Conservation (phyloP, 2,113 vertebrate species). For the Maccullochella peelii region DNA sequence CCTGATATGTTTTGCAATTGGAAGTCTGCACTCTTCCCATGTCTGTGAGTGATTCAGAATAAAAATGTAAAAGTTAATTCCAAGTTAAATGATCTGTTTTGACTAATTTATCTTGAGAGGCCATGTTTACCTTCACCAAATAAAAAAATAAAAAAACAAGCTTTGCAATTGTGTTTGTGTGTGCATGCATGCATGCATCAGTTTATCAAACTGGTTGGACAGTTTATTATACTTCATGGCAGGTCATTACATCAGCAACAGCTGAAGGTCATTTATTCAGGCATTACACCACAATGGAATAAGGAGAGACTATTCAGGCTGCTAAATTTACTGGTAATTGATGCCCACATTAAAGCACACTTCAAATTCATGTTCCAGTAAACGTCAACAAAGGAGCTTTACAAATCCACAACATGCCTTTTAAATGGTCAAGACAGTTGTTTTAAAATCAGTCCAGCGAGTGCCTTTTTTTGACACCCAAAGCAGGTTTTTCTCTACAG, state of each 20-base stretch:
- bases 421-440: background rate
- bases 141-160: background rate
- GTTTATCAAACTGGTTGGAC: conserved; percentile 1
- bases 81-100: background rate
- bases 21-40: background rate
- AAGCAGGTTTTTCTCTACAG: background rate
- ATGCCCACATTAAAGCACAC: background rate
- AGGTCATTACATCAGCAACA: background rate
- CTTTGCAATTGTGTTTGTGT: background rate
- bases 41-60: background rate
- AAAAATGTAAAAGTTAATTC: background rate
- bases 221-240: background rate
- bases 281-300: background rate
- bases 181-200: background rate
- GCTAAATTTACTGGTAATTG: background rate
- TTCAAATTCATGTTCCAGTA: background rate
- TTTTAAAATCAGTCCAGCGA: background rate
- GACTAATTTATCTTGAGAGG: background rate
- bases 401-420: background rate
- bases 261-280: background rate
- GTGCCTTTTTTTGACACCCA: background rate
- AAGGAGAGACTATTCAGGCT: no score
- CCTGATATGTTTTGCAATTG: background rate
- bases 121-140: background rate
- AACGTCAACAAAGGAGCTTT: background rate